Base-by-base conservation (phyloP, 2,113 vertebrate genomes). In the Sakesphorus luctuosus region DNA sequence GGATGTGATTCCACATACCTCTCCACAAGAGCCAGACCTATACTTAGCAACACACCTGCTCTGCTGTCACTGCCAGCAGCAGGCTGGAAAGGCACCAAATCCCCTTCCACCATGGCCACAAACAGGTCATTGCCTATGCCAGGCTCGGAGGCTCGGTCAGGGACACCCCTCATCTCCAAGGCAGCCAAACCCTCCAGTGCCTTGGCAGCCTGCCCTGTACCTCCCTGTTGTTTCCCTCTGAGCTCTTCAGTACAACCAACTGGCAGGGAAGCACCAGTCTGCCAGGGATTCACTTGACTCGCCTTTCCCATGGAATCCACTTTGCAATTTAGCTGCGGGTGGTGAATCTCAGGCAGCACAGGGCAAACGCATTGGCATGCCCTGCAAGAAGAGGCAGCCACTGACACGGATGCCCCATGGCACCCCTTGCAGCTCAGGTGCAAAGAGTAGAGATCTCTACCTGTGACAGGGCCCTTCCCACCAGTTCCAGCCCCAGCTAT, bases 11-110 rank as follows among this genome's bases (percentile, higher is more conserved):
- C 82, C 1, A 1, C 93, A 53, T 93, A 75, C 40, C 62, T 89
- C 87, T 93, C 28, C 43, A 55, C 8, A 1, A 72, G 74, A 96
- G 77, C 90, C 83, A 93, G 80, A 14, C 46, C 94, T 77, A 76
- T 66, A 79, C 58, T 96, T 95, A 91, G 92, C 63, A 87, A 71
- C 67, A 78, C 94, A 97, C 95, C 96, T 96, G 94, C 92, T 95
- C 90, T 49, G 52, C 77, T 89, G 65, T 63, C 0, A 0, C 61
- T 95, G 94, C 95, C 77, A 89, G 90, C 62, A 43, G 59, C 52
- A 14, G 91, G 81, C 67, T 94, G 93, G 94, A 94, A 91, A 93
- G 63, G 40, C n/a, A 92, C 46, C 81, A 89, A 58, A 85, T 61
- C 44, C 11, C 52, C 33, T 74, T 85, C 38, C 56, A 71, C 21